A percentile compares a stretch with the other conserved stretches of the same genome.
phyloP scores from a whole-genome alignment of 2,113 vertebrate genomes.

The Scophthalmus maximus region DNA sequence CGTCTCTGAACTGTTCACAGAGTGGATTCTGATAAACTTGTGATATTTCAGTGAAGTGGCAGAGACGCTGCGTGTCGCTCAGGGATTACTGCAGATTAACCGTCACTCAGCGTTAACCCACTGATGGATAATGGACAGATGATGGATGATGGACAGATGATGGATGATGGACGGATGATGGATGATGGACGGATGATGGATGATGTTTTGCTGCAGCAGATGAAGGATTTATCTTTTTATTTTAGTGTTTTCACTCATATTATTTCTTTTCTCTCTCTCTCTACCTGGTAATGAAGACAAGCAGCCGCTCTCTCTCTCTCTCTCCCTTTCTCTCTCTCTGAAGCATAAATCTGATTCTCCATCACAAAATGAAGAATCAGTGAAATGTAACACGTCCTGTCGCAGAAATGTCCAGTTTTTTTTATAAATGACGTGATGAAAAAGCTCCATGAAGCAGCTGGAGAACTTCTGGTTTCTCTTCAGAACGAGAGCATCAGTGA shows the following conservation, averaged over 20 bases:
- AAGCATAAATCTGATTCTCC: not conserved
- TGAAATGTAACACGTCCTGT: not conserved
- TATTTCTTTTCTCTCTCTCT: constrained; percentile 32
- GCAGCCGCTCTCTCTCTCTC: too few relatives aligned
- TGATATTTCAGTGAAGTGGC: too few relatives aligned
- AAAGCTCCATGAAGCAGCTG: too few relatives aligned
- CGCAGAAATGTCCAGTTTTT: too few relatives aligned
- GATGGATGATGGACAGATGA: not conserved
- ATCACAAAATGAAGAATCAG: not conserved
- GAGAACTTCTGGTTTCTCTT: too few relatives aligned
- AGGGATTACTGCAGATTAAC: constrained; percentile 63
- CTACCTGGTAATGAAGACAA: constrained; percentile 44
- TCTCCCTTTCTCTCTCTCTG: too few relatives aligned
- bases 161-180: constrained; percentile 32
- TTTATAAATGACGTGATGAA: too few relatives aligned
- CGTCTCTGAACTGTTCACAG: too few relatives aligned
- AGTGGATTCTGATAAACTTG: too few relatives aligned
- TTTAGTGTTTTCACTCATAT: constrained; percentile 59
- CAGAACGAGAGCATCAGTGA: too few relatives aligned
- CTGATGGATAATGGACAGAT: not conserved
- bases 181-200: constrained; percentile 24
- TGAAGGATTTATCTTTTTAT: constrained; percentile 56
- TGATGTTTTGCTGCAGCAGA: constrained; percentile 41
- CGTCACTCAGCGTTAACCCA: constrained; percentile 38
- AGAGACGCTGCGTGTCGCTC: constrained; percentile 2